These are phyloP conservation scores for Icerya purchasi DNA, from an alignment of 2,888 invertebrate genomes.

Conservation along the genomic window DNA sequence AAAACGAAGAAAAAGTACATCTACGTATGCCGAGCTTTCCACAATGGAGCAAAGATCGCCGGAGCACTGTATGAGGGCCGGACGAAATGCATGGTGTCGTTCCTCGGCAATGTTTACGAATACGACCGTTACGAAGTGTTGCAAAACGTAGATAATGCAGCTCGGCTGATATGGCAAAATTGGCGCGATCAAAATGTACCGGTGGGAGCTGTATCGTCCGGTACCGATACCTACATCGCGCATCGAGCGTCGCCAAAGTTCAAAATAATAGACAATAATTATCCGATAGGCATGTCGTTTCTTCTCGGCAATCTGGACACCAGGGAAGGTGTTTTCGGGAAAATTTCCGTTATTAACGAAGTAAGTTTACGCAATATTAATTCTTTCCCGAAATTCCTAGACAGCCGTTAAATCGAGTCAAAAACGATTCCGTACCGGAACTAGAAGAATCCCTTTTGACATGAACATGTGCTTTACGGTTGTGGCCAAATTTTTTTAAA, in stretches of 20 bases:
- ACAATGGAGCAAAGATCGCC: constrained; percentile 4
- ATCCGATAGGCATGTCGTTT: constrained; percentile 28
- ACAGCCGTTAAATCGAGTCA: no score
- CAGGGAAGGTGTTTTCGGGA: constrained; percentile 36
- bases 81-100: constrained; percentile 6
- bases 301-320: constrained; percentile 50
- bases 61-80: constrained; percentile 3
- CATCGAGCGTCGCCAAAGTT: constrained; percentile 13
- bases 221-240: constrained; percentile 29
- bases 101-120: constrained; percentile 15
- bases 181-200: constrained; percentile 45
- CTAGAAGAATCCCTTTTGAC: no score
- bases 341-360: constrained; percentile 42
- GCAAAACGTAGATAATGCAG: constrained; percentile 54
- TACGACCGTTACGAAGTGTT: constrained; percentile 28
- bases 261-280: neutral
- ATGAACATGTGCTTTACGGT: no score
- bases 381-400: no score
- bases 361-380: no score
- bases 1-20: neutral
- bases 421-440: no score
- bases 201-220: constrained; percentile 43
- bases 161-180: constrained; percentile 49
- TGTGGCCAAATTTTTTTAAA: no score
- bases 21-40: constrained; percentile 7